phyloP scores from a whole-genome alignment of 2,113 vertebrate species.

The Hippocampus comes region DNA sequence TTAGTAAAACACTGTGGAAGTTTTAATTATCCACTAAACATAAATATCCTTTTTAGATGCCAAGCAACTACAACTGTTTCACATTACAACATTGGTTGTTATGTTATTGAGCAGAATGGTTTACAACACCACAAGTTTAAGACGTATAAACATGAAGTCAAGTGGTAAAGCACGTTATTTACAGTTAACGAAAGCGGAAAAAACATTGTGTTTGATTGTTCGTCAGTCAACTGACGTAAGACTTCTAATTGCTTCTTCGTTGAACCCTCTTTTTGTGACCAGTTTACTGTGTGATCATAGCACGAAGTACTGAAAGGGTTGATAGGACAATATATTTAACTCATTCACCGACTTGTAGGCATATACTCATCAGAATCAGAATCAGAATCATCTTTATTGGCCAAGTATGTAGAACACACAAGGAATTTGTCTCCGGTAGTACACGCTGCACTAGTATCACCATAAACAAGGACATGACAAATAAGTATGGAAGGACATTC shows the following conservation, averaged over 20 bases:
- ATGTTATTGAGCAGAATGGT: background rate
- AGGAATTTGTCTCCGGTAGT: too few relatives aligned
- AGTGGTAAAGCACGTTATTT: background rate
- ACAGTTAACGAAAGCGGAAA: background rate
- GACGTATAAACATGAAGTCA: background rate
- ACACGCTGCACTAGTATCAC: too few relatives aligned
- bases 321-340: too few relatives aligned
- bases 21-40: conserved; percentile 2
- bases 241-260: background rate
- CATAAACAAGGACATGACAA: too few relatives aligned
- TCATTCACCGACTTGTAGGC: too few relatives aligned
- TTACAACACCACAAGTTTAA: background rate
- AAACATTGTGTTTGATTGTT: background rate
- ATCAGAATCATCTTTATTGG: too few relatives aligned
- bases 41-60: background rate
- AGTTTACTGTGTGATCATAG: background rate
- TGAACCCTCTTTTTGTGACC: background rate
- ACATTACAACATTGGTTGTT: conserved; percentile 3
- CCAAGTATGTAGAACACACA: too few relatives aligned
- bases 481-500: too few relatives aligned
- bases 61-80: background rate
- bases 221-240: background rate
- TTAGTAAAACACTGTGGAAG: background rate
- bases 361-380: too few relatives aligned
- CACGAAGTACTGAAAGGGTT: too few relatives aligned